Conservation (phyloP, 92 coral and sea anemone species). For the Montipora capitata region DNA sequence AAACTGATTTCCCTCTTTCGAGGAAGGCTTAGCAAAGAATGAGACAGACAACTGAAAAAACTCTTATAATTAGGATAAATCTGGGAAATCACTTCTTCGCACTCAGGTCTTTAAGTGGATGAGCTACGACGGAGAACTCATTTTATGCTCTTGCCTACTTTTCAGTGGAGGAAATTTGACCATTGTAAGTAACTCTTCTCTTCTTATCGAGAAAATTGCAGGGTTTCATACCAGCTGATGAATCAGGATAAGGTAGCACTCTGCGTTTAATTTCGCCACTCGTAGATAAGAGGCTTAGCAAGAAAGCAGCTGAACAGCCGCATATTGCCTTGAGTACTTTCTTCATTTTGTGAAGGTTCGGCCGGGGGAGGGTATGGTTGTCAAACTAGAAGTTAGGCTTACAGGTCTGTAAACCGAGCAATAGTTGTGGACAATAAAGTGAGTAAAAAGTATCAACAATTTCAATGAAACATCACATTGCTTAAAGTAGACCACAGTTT, state of each 20-base stretch:
- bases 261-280: slow-evolving; percentile 21
- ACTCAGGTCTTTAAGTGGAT: no score
- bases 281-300: slow-evolving; percentile 15
- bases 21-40: not conserved
- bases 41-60: not conserved
- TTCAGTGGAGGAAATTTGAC: slow-evolving; percentile 20
- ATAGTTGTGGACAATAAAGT: no score
- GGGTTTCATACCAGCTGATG: slow-evolving; percentile 11
- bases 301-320: slow-evolving; percentile 18
- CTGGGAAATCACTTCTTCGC: not conserved
- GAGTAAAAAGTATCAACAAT: no score
- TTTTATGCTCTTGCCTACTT: not conserved
- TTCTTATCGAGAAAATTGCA: slow-evolving; percentile 18
- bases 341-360: not conserved
- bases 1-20: no score
- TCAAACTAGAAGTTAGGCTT: not conserved
- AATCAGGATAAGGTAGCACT: slow-evolving; percentile 31
- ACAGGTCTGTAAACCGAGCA: no score
- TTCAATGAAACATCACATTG: no score
- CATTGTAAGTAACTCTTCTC: not conserved
- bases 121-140: no score
- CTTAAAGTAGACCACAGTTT: no score
- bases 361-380: not conserved
- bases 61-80: no score
- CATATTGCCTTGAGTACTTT: not conserved